Conservation (phyloP, 2,888 invertebrate species). For the Cantharis rufa region DNA sequence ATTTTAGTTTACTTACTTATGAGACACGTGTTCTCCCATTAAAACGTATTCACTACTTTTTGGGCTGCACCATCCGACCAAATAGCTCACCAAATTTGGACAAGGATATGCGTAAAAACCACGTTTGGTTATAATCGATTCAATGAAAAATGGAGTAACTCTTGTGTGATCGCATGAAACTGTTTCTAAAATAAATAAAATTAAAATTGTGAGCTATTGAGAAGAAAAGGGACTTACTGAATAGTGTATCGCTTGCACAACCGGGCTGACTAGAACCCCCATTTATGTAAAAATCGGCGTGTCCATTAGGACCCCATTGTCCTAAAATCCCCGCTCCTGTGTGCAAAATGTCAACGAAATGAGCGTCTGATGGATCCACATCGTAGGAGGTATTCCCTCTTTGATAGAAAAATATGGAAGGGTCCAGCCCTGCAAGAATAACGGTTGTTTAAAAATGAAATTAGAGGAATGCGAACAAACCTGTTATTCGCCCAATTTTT, state of each 20-base stretch:
- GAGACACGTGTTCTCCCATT: conserved; percentile 84
- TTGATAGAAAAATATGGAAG: conserved; percentile 85
- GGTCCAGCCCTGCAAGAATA: conserved; percentile 69
- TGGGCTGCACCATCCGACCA: conserved; percentile 83
- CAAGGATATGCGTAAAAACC: conserved; percentile 90
- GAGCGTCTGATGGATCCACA: conserved; percentile 77
- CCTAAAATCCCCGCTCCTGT: conserved; percentile 87
- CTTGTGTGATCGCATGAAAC: conserved; percentile 88
- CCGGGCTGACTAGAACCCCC: conserved; percentile 88
- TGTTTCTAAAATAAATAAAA: conserved; percentile 67
- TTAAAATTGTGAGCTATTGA: not conserved
- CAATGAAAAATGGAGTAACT: conserved; percentile 88
- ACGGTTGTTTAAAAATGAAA: not conserved
- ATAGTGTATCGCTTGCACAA: conserved; percentile 79
- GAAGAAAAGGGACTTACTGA: conserved; percentile 65
- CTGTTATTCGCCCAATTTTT: conserved; percentile 83
- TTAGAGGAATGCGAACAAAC: conserved; percentile 45
- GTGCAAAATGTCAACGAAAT: conserved; percentile 82
- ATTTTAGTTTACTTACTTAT: conserved; percentile 65
- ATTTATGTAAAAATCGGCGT: conserved; percentile 88
- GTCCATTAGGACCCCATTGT: conserved; percentile 88
- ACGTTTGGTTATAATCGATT: conserved; percentile 77
- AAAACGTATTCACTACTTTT: conserved; percentile 77
- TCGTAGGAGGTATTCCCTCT: conserved; percentile 80
- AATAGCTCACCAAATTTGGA: conserved; percentile 78